Percentiles rank a stretch among this genome's conserved stretches.
Evolutionary conservation across 2,888 invertebrate species (phyloP).

Genomic region (Arctia plantaginis): DNA sequence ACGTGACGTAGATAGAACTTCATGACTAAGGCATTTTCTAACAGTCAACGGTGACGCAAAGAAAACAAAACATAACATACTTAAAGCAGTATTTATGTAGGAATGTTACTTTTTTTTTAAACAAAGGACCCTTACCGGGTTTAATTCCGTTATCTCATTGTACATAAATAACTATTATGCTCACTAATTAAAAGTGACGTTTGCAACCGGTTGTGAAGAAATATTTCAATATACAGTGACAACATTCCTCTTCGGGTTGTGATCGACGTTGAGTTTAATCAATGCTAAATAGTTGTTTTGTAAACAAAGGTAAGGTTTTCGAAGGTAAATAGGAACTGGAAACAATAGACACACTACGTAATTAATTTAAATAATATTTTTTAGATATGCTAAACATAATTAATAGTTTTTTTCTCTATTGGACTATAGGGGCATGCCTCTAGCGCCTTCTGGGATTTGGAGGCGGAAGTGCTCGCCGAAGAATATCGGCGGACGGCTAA

Average conservation of each 20-base stretch:
- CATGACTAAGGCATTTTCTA: too few relatives aligned
- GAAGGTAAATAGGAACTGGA: background rate
- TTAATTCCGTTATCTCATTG: background rate
- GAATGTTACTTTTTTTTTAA: background rate
- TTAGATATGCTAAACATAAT: too few relatives aligned
- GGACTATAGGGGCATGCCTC: too few relatives aligned
- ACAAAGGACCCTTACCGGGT: background rate
- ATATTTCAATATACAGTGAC: background rate
- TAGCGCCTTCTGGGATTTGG: too few relatives aligned
- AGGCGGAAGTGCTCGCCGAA: too few relatives aligned
- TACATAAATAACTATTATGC: background rate
- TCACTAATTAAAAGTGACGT: background rate
- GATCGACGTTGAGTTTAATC: background rate
- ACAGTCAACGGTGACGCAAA: background rate
- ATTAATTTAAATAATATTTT: background rate
- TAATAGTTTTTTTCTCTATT: too few relatives aligned
- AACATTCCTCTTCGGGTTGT: background rate
- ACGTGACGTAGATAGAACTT: too few relatives aligned
- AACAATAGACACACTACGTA: background rate
- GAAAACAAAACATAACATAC: background rate
- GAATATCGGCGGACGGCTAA: too few relatives aligned
- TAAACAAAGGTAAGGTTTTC: background rate
- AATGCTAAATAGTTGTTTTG: background rate
- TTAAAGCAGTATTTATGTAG: background rate
- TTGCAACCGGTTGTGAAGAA: slow-evolving; percentile 5